Conservation (phyloP, 2,888 invertebrate species). For the Drosophila hamatofila region DNA sequence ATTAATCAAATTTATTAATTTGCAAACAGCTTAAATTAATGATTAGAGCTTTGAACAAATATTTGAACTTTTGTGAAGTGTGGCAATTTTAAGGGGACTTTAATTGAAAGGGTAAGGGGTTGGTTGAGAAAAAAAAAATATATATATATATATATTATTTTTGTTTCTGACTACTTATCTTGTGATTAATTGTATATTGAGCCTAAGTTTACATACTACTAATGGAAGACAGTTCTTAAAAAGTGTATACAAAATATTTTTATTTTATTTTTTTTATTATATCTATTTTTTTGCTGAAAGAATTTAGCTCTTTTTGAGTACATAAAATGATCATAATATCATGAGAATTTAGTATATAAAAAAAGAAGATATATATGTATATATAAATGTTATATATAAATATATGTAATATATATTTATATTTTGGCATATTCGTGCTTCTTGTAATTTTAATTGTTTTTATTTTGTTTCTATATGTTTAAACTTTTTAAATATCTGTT, state of each 20-base stretch:
- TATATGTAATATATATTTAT: no score
- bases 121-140: background rate
- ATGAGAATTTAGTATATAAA: no score
- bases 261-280: no score
- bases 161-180: background rate
- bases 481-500: no score
- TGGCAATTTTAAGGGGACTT: background rate
- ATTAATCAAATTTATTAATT: conserved; percentile 15
- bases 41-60: background rate
- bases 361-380: no score
- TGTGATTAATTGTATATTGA: background rate
- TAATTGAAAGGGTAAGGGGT: background rate
- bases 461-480: no score
- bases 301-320: no score
- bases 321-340: no score
- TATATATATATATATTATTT: background rate
- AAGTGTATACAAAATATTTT: background rate
- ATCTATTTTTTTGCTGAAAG: no score
- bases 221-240: background rate
- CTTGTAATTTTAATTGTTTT: no score
- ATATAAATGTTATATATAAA: no score
- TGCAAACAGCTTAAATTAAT: conserved; percentile 5
- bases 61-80: background rate
- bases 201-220: background rate
- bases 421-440: no score